Percentiles rank a stretch among this genome's conserved stretches.
Evolutionary conservation across 2,888 invertebrate genomes (phyloP).

Genomic region (Parelbella ahira): DNA sequence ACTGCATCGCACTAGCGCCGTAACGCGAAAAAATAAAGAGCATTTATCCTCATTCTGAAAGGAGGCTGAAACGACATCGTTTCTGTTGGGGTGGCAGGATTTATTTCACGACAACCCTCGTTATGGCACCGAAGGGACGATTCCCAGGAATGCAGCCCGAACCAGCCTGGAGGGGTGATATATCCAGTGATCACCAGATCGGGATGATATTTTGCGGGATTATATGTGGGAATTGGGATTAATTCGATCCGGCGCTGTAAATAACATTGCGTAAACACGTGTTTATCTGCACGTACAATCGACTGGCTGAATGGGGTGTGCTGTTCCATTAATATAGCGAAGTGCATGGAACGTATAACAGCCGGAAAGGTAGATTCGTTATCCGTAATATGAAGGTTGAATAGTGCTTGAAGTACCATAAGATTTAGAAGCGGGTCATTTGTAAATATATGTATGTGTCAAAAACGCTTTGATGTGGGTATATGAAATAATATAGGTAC

Average conservation of each 20-base stretch:
- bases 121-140: conserved; percentile 72
- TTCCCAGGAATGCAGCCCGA: conserved; percentile 60
- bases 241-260: conserved; percentile 36
- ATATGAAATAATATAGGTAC: too few relatives aligned
- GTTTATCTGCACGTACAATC: conserved; percentile 19
- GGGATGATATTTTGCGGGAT: conserved; percentile 50
- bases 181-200: conserved; percentile 63
- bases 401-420: too few relatives aligned
- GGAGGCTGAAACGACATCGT: conserved; percentile 55
- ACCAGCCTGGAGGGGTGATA: conserved; percentile 44
- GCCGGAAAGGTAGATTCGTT: too few relatives aligned
- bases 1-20: conserved; percentile 57
- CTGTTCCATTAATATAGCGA: conserved; percentile 8
- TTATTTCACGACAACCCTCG: conserved; percentile 74
- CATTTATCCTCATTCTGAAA: conserved; percentile 68
- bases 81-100: conserved; percentile 66
- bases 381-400: too few relatives aligned
- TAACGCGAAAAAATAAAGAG: conserved; percentile 72
- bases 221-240: conserved; percentile 62
- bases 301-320: conserved; percentile 3
- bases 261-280: conserved; percentile 24
- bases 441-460: too few relatives aligned
- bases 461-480: too few relatives aligned
- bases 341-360: conserved; percentile 1
- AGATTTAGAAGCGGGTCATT: too few relatives aligned